Percentiles rank a stretch among this genome's conserved stretches.
Conservation (phyloP, 2,888 invertebrate species). For the Resseliella maxima region DNA sequence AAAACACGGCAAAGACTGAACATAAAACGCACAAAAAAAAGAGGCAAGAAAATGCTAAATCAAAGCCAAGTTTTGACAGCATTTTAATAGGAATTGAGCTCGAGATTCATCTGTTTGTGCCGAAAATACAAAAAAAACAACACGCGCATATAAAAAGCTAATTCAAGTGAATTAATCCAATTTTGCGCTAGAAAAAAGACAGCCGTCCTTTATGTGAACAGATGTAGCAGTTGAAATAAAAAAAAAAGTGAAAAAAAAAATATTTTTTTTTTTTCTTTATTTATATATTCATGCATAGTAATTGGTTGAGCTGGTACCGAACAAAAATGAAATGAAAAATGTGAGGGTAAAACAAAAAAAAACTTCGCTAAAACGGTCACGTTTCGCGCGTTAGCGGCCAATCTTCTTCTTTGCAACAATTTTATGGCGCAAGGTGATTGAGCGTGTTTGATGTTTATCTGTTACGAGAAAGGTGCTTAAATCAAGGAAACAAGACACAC, state of each 20-base stretch:
- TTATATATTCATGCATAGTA: slow-evolving; percentile 12
- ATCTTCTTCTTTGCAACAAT: background rate
- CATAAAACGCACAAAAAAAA: background rate
- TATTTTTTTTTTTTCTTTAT: background rate
- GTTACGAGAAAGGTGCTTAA: background rate
- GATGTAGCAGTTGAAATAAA: background rate
- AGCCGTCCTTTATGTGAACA: background rate
- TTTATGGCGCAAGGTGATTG: slow-evolving; percentile 13
- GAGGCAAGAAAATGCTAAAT: background rate
- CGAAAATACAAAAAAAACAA: background rate
- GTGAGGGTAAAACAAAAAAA: background rate
- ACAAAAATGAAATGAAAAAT: background rate
- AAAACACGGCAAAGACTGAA: too few species aligned
- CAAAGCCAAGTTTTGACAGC: slow-evolving; percentile 42
- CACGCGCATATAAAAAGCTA: slow-evolving; percentile 34
- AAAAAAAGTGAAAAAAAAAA: background rate
- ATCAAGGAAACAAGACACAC: background rate
- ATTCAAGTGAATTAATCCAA: slow-evolving; percentile 51
- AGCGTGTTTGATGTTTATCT: slow-evolving; percentile 53
- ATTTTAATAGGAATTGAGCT: slow-evolving; percentile 27
- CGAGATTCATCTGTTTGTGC: background rate
- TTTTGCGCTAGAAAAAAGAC: slow-evolving; percentile 38
- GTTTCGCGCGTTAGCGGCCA: slow-evolving; percentile 47
- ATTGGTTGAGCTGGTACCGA: background rate
- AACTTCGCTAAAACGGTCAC: slow-evolving; percentile 29